Conservation (phyloP, 2,797 vertebrate species). For the Ctenochaetus hawaiiensis region DNA sequence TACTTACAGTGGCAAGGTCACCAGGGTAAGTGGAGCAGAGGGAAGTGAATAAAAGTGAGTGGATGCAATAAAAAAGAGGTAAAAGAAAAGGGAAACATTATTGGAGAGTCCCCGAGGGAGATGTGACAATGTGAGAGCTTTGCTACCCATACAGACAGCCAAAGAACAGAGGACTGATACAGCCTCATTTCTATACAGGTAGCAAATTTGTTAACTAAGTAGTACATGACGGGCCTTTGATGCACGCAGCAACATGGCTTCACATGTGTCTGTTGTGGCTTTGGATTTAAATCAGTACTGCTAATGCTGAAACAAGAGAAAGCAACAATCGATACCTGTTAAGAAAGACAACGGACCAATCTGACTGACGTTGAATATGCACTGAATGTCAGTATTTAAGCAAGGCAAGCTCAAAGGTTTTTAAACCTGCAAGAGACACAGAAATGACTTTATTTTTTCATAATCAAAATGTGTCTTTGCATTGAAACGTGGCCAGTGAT, state of each 20-base stretch:
- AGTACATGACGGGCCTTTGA: conserved; percentile 76
- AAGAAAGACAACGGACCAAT: conserved; percentile 56
- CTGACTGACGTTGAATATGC: conserved; percentile 5
- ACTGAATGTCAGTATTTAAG: conserved; percentile 30
- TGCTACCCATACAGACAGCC: conserved; percentile 44
- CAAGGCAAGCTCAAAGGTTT: conserved; percentile 24
- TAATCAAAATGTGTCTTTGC: not conserved
- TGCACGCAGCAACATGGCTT: conserved; percentile 18
- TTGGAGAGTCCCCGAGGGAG: conserved; percentile 48
- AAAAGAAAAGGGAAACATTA: conserved; percentile 80
- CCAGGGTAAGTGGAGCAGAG: conserved; percentile 77
- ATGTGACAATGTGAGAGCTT: conserved; percentile 54
- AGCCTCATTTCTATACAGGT: conserved; percentile 39
- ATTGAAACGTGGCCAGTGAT: conserved; percentile 65
- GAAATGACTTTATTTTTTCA: not conserved
- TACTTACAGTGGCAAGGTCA: conserved; percentile 84
- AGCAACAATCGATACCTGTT: conserved; percentile 50
- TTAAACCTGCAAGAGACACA: conserved; percentile 1
- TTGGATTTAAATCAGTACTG: conserved; percentile 42
- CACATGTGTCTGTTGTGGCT: conserved; percentile 31
- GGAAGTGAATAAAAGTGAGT: conserved; percentile 79
- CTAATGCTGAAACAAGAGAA: conserved; percentile 54
- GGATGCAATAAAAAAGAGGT: conserved; percentile 76
- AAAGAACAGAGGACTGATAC: not conserved
- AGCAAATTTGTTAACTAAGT: conserved; percentile 49